These are phyloP conservation scores for Drosophila percnosoma DNA, from an alignment of 2,888 invertebrate genomes.

Conservation along the genomic window DNA sequence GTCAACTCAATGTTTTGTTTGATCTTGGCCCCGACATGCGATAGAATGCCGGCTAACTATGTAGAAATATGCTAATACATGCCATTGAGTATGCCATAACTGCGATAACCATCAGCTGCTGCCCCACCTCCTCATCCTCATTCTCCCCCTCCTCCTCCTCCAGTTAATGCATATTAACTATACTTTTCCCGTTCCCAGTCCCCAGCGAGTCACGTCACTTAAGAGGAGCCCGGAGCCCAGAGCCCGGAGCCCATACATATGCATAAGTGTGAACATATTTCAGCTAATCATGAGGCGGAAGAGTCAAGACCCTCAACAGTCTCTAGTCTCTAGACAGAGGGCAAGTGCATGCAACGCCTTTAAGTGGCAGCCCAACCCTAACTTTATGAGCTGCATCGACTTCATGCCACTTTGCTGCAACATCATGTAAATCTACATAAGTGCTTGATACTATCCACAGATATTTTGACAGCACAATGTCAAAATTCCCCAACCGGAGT, in stretches of 20 bases:
- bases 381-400: neutral
- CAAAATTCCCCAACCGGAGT: neutral
- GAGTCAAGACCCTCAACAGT: constrained; percentile 16
- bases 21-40: constrained; percentile 35
- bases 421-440: constrained; percentile 40
- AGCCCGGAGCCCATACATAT: constrained; percentile 55
- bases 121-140: neutral
- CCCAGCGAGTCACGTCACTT: neutral
- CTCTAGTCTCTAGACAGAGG: constrained; percentile 5
- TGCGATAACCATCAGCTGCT: constrained; percentile 52
- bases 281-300: constrained; percentile 47
- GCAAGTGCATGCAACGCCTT: constrained; percentile 3
- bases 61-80: constrained; percentile 73
- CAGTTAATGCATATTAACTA: constrained; percentile 61
- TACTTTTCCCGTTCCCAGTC: constrained; percentile 3
- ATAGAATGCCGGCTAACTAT: constrained; percentile 66
- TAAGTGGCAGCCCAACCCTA: constrained; percentile 9
- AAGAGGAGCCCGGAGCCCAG: neutral
- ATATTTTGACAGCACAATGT: constrained; percentile 30
- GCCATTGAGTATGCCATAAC: constrained; percentile 60
- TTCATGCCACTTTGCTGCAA: constrained; percentile 19
- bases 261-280: constrained; percentile 53
- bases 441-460: constrained; percentile 17
- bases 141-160: neutral
- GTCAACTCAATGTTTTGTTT: constrained; percentile 63